A percentile compares a stretch with the other conserved stretches of the same genome.
These are phyloP conservation scores for Lutjanus erythropterus DNA, from an alignment of 2,113 vertebrate species.

Conservation along the genomic window DNA sequence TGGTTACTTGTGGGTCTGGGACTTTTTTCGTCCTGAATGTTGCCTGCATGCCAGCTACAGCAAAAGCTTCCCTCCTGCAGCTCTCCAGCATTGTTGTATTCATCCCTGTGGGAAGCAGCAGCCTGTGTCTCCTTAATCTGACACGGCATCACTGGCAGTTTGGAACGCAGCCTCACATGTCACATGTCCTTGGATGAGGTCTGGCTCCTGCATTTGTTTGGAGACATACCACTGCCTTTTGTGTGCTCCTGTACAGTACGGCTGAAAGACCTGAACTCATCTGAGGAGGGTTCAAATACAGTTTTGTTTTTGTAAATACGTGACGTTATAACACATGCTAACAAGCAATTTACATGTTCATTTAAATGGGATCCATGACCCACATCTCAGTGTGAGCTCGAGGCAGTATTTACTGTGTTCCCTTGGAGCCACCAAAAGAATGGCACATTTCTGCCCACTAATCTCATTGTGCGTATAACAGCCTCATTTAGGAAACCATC, in stretches of 20 bases:
- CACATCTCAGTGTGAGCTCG: constrained; percentile 8
- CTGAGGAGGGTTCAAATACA: not conserved
- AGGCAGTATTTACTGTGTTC: constrained; percentile 22
- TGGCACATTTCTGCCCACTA: constrained; percentile 41
- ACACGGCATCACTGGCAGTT: constrained; percentile 67
- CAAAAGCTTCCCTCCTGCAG: constrained; percentile 45
- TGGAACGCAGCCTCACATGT: constrained; percentile 57
- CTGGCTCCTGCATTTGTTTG: constrained; percentile 39
- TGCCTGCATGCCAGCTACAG: constrained; percentile 32
- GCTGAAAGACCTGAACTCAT: not conserved
- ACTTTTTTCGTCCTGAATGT: constrained; percentile 17
- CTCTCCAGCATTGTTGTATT: constrained; percentile 50
- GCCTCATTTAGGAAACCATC: constrained; percentile 53
- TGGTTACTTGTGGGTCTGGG: not conserved
- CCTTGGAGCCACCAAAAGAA: constrained; percentile 33
- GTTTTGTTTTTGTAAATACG: not conserved
- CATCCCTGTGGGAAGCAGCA: constrained; percentile 68
- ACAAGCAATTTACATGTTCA: constrained; percentile 3
- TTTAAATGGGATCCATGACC: constrained; percentile 18
- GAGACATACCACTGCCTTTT: constrained; percentile 30
- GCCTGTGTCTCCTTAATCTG: constrained; percentile 71
- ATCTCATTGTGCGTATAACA: constrained; percentile 52
- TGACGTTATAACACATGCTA: not conserved
- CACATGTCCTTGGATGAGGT: constrained; percentile 56
- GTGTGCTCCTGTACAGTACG: constrained; percentile 5